Evolutionary conservation across 2,113 vertebrate species (phyloP).

Genomic region (Caracal caracal): DNA sequence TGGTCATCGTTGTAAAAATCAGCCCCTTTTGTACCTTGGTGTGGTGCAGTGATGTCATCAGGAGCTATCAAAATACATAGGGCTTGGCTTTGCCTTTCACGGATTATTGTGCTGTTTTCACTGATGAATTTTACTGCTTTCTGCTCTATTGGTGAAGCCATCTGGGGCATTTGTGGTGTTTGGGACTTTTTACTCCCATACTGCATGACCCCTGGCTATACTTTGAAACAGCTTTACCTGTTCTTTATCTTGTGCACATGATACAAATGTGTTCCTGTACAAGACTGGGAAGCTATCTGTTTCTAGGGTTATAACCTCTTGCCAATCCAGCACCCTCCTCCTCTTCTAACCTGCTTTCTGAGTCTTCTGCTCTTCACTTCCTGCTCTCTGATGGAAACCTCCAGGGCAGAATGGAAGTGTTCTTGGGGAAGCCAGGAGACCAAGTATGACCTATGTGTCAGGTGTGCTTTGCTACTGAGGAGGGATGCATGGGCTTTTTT

Average conservation of each 20-base stretch:
- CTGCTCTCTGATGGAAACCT: constrained; percentile 40
- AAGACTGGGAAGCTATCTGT: neutral
- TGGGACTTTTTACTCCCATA: neutral
- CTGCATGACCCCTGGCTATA: neutral
- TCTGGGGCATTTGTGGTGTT: neutral
- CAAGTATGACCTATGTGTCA: neutral
- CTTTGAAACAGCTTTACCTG: constrained; percentile 50
- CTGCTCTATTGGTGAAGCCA: constrained; percentile 4
- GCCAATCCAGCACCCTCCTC: neutral
- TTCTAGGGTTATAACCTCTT: constrained; percentile 32
- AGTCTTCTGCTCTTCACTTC: neutral
- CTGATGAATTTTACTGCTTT: constrained; percentile 38
- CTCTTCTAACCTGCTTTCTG: constrained; percentile 33
- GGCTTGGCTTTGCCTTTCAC: constrained; percentile 59
- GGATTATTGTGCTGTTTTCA: neutral
- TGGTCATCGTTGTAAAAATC: neutral
- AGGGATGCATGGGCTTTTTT: constrained; percentile 60
- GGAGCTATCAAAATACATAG: neutral
- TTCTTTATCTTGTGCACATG: constrained; percentile 28
- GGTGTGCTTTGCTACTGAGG: constrained; percentile 41
- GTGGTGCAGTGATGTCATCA: constrained; percentile 12
- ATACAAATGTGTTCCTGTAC: constrained; percentile 44
- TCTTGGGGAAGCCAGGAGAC: neutral
- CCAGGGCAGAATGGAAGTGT: neutral
- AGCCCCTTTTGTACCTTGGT: constrained; percentile 27